Conservation (phyloP, 2,113 vertebrate species). For the Callionymus lyra region DNA sequence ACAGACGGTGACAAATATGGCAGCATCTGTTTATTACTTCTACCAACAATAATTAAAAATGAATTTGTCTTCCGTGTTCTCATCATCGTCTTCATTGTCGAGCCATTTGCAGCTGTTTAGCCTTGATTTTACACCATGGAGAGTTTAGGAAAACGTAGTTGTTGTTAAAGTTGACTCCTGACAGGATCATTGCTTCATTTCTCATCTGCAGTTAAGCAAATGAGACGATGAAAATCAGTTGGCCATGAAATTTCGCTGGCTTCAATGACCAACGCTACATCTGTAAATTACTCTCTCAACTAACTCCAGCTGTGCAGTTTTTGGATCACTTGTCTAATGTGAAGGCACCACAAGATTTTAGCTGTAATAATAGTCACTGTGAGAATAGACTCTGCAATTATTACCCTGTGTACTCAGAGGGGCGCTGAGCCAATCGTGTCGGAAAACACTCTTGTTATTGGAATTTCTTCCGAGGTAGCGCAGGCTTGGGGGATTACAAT, state of each 20-base stretch:
- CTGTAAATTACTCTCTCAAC: constrained; percentile 27
- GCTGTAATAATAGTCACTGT: constrained; percentile 24
- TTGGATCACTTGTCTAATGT: constrained; percentile 27
- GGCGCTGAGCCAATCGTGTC: constrained; percentile 5
- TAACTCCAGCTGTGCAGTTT: constrained; percentile 35
- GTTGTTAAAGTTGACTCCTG: too few species aligned
- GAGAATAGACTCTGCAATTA: constrained; percentile 23
- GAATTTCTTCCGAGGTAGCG: background rate
- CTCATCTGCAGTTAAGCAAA: too few species aligned
- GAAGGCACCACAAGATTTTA: constrained; percentile 11
- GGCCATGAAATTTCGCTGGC: constrained; percentile 9
- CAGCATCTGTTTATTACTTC: too few species aligned
- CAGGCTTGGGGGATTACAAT: background rate
- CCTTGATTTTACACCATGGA: too few species aligned
- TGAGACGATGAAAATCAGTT: constrained; percentile 14
- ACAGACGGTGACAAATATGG: too few species aligned
- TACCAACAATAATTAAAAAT: too few species aligned
- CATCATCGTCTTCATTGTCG: too few species aligned
- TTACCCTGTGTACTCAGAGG: constrained; percentile 6
- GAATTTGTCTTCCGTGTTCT: too few species aligned
- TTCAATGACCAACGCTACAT: constrained; percentile 19
- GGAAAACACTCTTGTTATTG: too few species aligned
- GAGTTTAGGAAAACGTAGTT: too few species aligned
- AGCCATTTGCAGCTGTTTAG: too few species aligned
- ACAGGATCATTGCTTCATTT: too few species aligned